These are phyloP conservation scores for Diadema setosum DNA, from an alignment of 35 echinoderm and acorn worm species.

Conservation along the genomic window DNA sequence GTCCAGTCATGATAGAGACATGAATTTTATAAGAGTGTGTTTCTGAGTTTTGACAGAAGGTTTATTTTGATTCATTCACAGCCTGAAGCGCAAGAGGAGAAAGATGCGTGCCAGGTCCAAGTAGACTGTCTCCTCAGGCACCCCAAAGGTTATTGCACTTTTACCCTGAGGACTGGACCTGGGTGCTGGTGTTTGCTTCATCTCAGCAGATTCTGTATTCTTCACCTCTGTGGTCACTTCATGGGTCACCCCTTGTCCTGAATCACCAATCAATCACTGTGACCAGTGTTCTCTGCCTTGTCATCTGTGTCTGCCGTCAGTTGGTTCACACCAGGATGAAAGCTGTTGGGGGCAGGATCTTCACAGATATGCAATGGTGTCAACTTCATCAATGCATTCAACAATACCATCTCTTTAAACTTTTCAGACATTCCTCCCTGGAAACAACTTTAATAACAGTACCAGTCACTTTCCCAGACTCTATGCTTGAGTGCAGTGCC, in stretches of 20 bases:
- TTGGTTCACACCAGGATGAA: background rate
- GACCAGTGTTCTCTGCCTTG: background rate
- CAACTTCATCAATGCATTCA: too few species aligned
- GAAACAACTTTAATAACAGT: background rate
- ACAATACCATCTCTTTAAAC: too few species aligned
- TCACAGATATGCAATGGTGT: background rate
- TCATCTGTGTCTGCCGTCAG: background rate
- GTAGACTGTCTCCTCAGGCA: conserved; percentile 9
- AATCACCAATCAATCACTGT: background rate
- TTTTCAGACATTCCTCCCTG: background rate
- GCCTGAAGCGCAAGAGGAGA: conserved; percentile 70
- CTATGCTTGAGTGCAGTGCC: background rate
- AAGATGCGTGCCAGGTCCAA: conserved; percentile 70
- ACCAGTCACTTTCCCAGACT: background rate
- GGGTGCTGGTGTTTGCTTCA: background rate
- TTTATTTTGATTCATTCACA: too few species aligned
- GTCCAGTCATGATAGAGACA: too few species aligned
- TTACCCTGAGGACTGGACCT: background rate
- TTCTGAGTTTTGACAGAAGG: too few species aligned
- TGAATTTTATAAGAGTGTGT: too few species aligned
- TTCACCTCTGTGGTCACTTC: background rate
- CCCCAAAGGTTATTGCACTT: background rate
- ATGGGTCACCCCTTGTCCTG: background rate
- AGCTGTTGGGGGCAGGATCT: background rate
- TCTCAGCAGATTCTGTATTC: background rate